phyloP scores from a whole-genome alignment of 1,140 invertebrate genomes.

The Nasonia longicornis region DNA sequence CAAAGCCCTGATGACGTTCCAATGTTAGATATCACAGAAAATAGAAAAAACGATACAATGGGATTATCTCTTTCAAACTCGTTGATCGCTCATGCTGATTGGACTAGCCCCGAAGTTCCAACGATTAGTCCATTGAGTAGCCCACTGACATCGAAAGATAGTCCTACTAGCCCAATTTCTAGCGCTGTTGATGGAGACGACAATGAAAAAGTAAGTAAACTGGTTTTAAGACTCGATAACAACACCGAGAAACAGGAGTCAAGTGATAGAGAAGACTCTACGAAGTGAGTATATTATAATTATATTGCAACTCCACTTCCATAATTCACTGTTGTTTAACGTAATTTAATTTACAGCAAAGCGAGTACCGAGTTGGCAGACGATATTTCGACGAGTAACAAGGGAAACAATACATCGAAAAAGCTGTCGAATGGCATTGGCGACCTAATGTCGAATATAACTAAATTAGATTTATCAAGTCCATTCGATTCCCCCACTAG shows the following conservation, averaged over 20 bases:
- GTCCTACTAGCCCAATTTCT: slow-evolving; percentile 53
- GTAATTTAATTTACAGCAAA: slow-evolving; percentile 35
- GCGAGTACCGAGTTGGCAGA: neutral
- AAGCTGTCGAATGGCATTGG: slow-evolving; percentile 40
- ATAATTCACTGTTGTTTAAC: neutral
- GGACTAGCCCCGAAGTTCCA: slow-evolving; percentile 54
- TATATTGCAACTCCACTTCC: neutral
- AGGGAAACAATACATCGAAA: slow-evolving; percentile 26
- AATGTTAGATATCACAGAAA: slow-evolving; percentile 52
- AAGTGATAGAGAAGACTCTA: slow-evolving; percentile 43
- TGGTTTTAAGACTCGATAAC: slow-evolving; percentile 19
- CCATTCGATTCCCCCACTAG: slow-evolving; percentile 61
- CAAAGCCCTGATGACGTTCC: slow-evolving; percentile 53
- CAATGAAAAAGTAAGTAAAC: slow-evolving; percentile 29
- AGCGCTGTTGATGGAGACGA: slow-evolving; percentile 42
- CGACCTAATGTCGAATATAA: slow-evolving; percentile 49
- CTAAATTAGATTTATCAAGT: slow-evolving; percentile 51
- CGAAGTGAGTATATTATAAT: slow-evolving; percentile 30
- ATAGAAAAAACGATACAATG: slow-evolving; percentile 48
- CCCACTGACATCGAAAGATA: slow-evolving; percentile 55
- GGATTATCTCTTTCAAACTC: slow-evolving; percentile 48
- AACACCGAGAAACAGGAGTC: slow-evolving; percentile 37
- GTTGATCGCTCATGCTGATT: slow-evolving; percentile 53
- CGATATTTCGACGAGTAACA: slow-evolving; percentile 15
- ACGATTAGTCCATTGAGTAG: slow-evolving; percentile 56